Evolutionary conservation across 2,113 vertebrate genomes (phyloP), one percentile per base, ranked within the genome.

Genomic region (Phrynocephalus versicolor): DNA sequence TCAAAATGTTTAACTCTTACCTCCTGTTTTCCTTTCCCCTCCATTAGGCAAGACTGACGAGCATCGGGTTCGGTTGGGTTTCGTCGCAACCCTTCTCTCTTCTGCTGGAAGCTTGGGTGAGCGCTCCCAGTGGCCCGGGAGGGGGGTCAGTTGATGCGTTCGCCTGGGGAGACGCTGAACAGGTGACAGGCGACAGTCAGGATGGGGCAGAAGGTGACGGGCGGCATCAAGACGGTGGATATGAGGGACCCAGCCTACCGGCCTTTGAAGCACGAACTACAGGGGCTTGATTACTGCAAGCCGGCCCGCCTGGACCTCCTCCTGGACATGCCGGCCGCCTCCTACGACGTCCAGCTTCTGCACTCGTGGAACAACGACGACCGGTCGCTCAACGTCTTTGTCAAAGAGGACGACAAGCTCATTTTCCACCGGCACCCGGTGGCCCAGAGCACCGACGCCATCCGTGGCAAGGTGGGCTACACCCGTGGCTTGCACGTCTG

Each of bases 181-280:
- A 84, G 93, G 90, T 93, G 60, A 89, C 82, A 58, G 14, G 13
- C 74, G 0, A 51, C 74, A 27, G 75, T 2, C 72, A 95, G 93
- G n/a, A 99, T 99, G 99, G 99, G 98, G 91, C 98, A 99, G 94
- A 99, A 99, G 93, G 98, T 99, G 94, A 98, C 99, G 0, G 98
- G 98, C 64, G 99, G 99, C 64, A 98, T 99, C 84, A 99, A 99
- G 96, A 99, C 98, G 0, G 98, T 99, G 95, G 99, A 99, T 91
- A 99, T 99, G 98, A 96, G 98, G 92, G 98, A 99, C 95, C 97
- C 98, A 15, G 96, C 98, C 0, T 99, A 98, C 96, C 95, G 98
- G 76, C 98, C 98, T 0, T 80, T 99, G 88, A 98, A 98, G 86
- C 97, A 98, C 87, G 98, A 98, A 91, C 97, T 99, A 0, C 98